Evolutionary conservation across 2,113 vertebrate species (phyloP), one percentile per base, ranked within the genome.

Genomic region (Anolis carolinensis): DNA sequence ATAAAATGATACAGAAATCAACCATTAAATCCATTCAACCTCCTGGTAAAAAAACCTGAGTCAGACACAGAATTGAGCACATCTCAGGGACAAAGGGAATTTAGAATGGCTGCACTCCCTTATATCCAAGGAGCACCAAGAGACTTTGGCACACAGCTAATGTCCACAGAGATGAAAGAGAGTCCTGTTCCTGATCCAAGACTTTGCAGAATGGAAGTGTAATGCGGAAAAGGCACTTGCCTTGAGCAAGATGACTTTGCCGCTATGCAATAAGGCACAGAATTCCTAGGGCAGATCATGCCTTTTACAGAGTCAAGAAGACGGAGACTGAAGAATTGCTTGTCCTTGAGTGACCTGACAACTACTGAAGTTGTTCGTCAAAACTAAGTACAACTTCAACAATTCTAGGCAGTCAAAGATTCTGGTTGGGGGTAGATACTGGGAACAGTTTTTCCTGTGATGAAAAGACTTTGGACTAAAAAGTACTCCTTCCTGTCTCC

Each of bases 21-120:
- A 14, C 32, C 0, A 8, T 89, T 78, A 88, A 82, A 44, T 2
- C 23, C 0, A 0, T 0, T 83, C 63, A 48, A 0, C 32, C 27
- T 76, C 1, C 2, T 0, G 0, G 0, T 62, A 14, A 65, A 36
- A 1, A 59, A 1, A 0, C n/a, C 32, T 76, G 48, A 0, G 63
- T 39, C 81, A 30, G 79, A 91, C 14, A 4, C 82, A 75, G 79
- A 75, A 81, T 59, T 9, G 71, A 20, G 16, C 55, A 32, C 0
- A n/a, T 0, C 7, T 55, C 68, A 59, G 50, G 11, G 7, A 55
- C 44, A 68, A 82, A 25, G 72, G 23, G 7, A 27, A 85, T 20
- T 74, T 82, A 0, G 1, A n/a, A 34, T 27, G 18, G 16, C 11
- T 32, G 50, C 52, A 78, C 73, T 2, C 0, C 7, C 14, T 2